These are phyloP conservation scores for Balanococcus diminutus DNA, from an alignment of 2,888 invertebrate genomes.

Conservation along the genomic window DNA sequence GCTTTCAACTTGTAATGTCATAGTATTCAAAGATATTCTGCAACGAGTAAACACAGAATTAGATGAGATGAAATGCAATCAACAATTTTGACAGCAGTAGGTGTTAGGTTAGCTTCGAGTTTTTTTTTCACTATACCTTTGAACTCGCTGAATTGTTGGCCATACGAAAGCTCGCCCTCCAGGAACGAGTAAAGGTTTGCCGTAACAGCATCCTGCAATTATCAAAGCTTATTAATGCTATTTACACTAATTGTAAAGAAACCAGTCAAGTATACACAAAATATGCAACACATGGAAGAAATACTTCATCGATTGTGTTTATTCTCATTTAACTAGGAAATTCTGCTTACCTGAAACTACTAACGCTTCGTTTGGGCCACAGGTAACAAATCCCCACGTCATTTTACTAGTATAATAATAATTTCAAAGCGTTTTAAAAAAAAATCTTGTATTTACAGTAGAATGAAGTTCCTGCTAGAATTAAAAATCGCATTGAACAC, in stretches of 20 bases:
- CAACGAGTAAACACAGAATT: background rate
- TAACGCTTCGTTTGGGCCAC: constrained; percentile 92
- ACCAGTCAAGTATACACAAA: too few relatives aligned
- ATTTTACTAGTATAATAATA: constrained; percentile 61
- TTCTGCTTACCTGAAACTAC: constrained; percentile 82
- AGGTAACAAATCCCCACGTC: constrained; percentile 91
- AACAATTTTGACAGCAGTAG: background rate
- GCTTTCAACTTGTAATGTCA: constrained; percentile 95
- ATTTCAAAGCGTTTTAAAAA: background rate
- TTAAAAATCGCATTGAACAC: background rate
- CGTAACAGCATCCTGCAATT: constrained; percentile 88
- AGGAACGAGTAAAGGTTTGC: constrained; percentile 89
- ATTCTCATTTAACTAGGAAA: background rate
- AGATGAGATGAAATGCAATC: background rate
- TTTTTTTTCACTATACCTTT: constrained; percentile 66
- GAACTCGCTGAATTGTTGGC: constrained; percentile 87
- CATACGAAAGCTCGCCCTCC: constrained; percentile 97
- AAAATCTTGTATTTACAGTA: background rate
- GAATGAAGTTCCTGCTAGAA: background rate
- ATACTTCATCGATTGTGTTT: background rate
- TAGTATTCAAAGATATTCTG: constrained; percentile 93
- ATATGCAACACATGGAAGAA: background rate
- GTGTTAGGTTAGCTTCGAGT: background rate
- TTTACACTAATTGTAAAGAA: too few relatives aligned
- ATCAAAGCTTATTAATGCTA: too few relatives aligned